Evolutionary conservation across 2,113 vertebrate genomes (phyloP), one percentile per base, ranked within the genome.

Genomic region (Phylloscopus trochiloides): DNA sequence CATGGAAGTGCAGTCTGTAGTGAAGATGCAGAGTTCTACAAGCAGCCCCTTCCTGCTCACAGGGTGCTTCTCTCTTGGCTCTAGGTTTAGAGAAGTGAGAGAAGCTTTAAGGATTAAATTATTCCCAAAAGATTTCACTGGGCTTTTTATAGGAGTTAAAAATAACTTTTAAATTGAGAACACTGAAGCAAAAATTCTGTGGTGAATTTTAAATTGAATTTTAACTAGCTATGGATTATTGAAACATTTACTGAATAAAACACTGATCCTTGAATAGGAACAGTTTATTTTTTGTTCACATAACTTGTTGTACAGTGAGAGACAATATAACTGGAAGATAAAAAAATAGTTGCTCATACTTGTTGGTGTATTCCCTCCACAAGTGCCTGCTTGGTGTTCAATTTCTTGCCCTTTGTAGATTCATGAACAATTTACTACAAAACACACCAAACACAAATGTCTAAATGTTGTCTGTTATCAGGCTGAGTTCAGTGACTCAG

Each of bases 11-110:
- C 3, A 24, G 14, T 12, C 17, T 62, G 24, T 6, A 43, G 36
- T 2, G 13, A 42, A 1, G 59, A 57, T 5, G 32, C 55, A 34
- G 36, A 40, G 17, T 2, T 14, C 28, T 10, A 7, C 1, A 1
- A 51, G 47, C 78, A 86, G 34, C 43, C 63, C 29, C 14, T 22
- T 83, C 34, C 66, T 31, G 18, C 50, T 67, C 38, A 36, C 43
- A 59, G 59, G 31, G 25, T 6, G 43, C 32, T 67, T 42, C 57
- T 78, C 66, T 54, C 28, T 31, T 61, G 7, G 25, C 17, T 80
- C 28, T 3, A 7, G 3, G 9, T 65, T 76, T 68, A 47, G 54
- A 72, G 42, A 71, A 68, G 20, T 8, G 26, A 87, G 74, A 59
- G 57, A 42, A 84, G 45, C 40, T 73, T 82, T 65, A 43, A 75